Evolutionary conservation across 1,140 invertebrate genomes (phyloP).

Genomic region (Triops longicaudatus): DNA sequence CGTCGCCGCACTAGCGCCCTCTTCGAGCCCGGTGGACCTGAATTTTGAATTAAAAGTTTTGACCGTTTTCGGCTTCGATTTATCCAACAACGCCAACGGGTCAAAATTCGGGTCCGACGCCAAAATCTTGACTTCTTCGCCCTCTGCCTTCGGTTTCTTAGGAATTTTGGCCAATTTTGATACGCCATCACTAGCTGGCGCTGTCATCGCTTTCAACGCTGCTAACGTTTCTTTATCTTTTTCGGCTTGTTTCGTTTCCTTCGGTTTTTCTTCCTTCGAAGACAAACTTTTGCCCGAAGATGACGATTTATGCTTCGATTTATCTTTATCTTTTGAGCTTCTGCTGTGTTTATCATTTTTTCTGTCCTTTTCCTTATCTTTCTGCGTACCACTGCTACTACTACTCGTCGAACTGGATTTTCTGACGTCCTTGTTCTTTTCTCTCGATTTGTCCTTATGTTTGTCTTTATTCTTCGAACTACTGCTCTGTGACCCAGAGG

Average conservation of each 20-base stretch:
- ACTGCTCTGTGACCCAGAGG: slow-evolving; percentile 43
- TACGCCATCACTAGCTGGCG: slow-evolving; percentile 11
- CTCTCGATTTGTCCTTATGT: slow-evolving; percentile 33
- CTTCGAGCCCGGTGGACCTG: slow-evolving; percentile 71
- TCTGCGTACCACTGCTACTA: slow-evolving; percentile 21
- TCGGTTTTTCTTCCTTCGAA: slow-evolving; percentile 20
- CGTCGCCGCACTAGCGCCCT: slow-evolving; percentile 51
- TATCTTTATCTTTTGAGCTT: slow-evolving; percentile 27
- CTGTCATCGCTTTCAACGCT: slow-evolving; percentile 24
- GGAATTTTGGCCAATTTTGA: slow-evolving; percentile 25
- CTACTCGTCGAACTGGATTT: slow-evolving; percentile 30
- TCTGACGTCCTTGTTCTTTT: slow-evolving; percentile 35
- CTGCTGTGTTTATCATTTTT: slow-evolving; percentile 21
- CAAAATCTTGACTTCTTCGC: slow-evolving; percentile 31
- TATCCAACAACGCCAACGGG: slow-evolving; percentile 19
- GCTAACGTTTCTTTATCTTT: slow-evolving; percentile 26
- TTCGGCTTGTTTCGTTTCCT: slow-evolving; percentile 26
- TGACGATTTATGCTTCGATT: slow-evolving; percentile 27
- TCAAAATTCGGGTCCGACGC: slow-evolving; percentile 9
- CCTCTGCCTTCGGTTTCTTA: slow-evolving; percentile 1
- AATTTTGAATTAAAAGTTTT: slow-evolving; percentile 82
- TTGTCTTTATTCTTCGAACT: slow-evolving; percentile 39
- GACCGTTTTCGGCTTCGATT: slow-evolving; percentile 63
- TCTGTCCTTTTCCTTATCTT: slow-evolving; percentile 22
- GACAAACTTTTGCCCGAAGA: neutral